Conservation (phyloP, 2,113 vertebrate genomes). For the Peucedramus taeniatus region DNA sequence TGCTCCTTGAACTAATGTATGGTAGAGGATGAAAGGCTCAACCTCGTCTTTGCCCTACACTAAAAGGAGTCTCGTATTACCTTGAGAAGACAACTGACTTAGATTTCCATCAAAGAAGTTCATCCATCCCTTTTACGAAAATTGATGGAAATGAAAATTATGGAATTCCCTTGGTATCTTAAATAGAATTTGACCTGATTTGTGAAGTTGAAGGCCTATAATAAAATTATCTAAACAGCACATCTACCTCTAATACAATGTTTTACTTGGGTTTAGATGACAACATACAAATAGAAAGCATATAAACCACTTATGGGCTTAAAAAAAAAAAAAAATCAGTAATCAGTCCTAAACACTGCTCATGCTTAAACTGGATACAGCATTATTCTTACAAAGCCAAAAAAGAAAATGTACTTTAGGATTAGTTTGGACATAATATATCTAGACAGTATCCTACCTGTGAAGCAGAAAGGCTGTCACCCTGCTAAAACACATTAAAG, state of each 20-base stretch:
- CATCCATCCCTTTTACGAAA: not conserved
- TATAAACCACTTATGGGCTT: not conserved
- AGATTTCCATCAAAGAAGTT: slow-evolving; percentile 14
- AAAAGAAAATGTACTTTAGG: not conserved
- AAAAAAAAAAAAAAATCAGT: not conserved
- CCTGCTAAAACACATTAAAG: not conserved
- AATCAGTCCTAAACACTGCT: not conserved
- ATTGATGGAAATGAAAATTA: not conserved
- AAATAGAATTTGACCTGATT: not conserved
- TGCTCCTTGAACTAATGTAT: slow-evolving; percentile 1
- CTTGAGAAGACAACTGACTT: not conserved
- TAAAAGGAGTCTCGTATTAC: slow-evolving; percentile 20
- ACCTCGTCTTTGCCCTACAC: not conserved
- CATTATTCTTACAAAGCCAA: not conserved
- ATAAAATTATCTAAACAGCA: not conserved
- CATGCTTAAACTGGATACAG: not conserved
- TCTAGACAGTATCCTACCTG: not conserved
- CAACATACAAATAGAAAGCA: not conserved
- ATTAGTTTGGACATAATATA: not conserved
- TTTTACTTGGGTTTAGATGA: not conserved
- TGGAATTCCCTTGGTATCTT: not conserved
- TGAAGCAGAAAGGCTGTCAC: not conserved
- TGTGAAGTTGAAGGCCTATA: not conserved
- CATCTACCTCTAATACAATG: not conserved
- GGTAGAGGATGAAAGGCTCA: slow-evolving; percentile 40